phyloP scores from a whole-genome alignment of 2,113 vertebrate species.

The Microcebus tavaratra region DNA sequence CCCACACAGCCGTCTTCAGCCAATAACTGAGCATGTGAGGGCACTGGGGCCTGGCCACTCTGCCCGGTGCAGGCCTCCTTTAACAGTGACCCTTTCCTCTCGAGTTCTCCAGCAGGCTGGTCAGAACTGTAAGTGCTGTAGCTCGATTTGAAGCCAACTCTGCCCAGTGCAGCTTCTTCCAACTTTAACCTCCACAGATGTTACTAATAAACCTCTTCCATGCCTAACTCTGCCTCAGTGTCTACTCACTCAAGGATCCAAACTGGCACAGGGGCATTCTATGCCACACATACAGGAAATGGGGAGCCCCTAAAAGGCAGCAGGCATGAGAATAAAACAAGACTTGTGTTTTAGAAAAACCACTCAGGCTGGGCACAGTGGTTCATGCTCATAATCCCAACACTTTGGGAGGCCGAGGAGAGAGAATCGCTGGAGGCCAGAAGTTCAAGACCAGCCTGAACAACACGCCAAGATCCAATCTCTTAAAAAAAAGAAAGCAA shows the following conservation, averaged over 20 bases:
- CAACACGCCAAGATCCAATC: too few relatives aligned
- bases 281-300: background rate
- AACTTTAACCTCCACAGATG: background rate
- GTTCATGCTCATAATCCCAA: too few relatives aligned
- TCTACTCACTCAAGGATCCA: background rate
- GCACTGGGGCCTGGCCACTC: background rate
- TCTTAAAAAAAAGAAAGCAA: too few relatives aligned
- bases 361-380: too few relatives aligned
- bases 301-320: background rate
- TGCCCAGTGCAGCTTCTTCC: background rate
- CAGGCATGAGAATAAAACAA: background rate
- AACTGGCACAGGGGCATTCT: too few relatives aligned
- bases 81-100: background rate
- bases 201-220: background rate
- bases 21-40: rapidly evolving
- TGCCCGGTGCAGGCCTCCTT: background rate
- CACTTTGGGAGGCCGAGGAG: too few relatives aligned
- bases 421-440: too few relatives aligned
- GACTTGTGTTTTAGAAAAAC: background rate
- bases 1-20: background rate
- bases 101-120: background rate
- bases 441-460: too few relatives aligned
- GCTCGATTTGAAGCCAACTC: background rate
- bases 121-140: rapidly evolving
- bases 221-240: background rate